Evolutionary conservation across 2,113 vertebrate species (phyloP).

Genomic region (Chinchilla lanigera): DNA sequence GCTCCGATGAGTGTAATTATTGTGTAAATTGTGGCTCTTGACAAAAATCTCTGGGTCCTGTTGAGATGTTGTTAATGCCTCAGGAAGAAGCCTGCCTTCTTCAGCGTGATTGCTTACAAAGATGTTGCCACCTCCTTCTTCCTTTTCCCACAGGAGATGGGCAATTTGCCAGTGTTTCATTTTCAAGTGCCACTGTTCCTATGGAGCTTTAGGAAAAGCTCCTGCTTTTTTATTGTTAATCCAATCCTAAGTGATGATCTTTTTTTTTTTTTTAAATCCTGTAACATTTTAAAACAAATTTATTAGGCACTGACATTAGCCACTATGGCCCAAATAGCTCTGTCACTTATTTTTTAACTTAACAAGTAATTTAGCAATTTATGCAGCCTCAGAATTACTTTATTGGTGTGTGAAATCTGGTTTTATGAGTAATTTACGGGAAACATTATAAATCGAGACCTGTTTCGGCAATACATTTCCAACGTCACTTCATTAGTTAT

Average conservation of each 20-base stretch:
- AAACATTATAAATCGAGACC: constrained; percentile 75
- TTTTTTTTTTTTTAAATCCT: constrained; percentile 73
- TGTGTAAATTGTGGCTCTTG: constrained; percentile 84
- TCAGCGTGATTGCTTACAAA: constrained; percentile 82
- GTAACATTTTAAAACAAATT: constrained; percentile 84
- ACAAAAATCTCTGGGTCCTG: constrained; percentile 82
- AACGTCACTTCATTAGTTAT: constrained; percentile 60
- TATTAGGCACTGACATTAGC: constrained; percentile 77
- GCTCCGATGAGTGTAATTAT: constrained; percentile 83
- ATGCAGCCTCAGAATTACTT: constrained; percentile 61
- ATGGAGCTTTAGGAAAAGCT: constrained; percentile 82
- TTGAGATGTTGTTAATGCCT: constrained; percentile 82
- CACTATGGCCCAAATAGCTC: constrained; percentile 62
- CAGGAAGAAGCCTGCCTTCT: constrained; percentile 76
- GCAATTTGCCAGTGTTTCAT: constrained; percentile 87
- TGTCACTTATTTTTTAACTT: constrained; percentile 76
- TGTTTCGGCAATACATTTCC: constrained; percentile 67
- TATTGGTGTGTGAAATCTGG: constrained; percentile 73
- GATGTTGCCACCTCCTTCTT: constrained; percentile 71
- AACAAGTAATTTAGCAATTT: constrained; percentile 79
- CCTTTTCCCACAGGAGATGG: constrained; percentile 85
- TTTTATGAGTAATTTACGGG: constrained; percentile 70
- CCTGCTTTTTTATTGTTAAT: constrained; percentile 85
- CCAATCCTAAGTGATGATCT: constrained; percentile 81
- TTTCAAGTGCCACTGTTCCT: constrained; percentile 87